Evolutionary conservation across 1,140 invertebrate genomes (phyloP).

Genomic region (Ceratosolen fusciceps): DNA sequence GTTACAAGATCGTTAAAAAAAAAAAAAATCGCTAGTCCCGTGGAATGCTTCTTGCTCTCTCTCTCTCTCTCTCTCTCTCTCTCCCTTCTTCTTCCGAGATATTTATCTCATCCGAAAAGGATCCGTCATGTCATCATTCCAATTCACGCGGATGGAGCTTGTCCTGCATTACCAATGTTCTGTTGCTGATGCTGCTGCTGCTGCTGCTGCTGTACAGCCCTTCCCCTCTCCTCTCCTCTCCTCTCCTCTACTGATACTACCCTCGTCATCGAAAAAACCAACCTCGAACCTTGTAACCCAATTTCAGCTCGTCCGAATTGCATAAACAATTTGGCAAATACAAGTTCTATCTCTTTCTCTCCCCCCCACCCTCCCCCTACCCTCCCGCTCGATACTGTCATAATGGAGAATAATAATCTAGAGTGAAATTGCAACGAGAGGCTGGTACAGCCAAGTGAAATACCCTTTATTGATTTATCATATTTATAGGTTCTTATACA

Average conservation of each 20-base stretch:
- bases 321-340: background rate
- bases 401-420: background rate
- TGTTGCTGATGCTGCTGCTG: no score
- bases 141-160: background rate
- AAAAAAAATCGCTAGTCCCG: background rate
- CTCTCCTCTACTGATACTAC: no score
- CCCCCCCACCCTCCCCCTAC: background rate
- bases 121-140: background rate
- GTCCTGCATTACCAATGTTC: no score
- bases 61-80: no score
- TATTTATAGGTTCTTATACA: constrained; percentile 45
- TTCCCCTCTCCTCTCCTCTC: no score
- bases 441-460: background rate
- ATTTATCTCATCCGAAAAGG: background rate
- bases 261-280: background rate
- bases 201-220: no score
- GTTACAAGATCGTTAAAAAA: background rate
- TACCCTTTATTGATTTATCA: constrained; percentile 27
- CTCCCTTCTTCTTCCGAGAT: background rate
- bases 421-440: constrained; percentile 8
- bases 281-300: background rate
- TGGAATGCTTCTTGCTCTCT: background rate
- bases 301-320: background rate
- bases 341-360: background rate
- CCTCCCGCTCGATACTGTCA: background rate